phyloP scores from a whole-genome alignment of 1,140 invertebrate species.

The Drosophila funebris region DNA sequence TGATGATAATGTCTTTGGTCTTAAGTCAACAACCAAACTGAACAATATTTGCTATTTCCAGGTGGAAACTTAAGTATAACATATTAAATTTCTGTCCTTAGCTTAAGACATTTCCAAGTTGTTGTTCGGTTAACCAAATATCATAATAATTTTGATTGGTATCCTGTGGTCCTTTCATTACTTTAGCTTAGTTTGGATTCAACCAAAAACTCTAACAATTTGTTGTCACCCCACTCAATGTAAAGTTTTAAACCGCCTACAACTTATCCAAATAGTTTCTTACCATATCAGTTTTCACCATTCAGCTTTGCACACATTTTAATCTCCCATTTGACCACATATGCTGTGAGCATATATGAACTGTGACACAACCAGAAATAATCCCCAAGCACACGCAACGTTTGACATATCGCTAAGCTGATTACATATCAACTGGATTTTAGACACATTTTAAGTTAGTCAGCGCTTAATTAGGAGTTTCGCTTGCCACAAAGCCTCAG shows the following conservation, averaged over 20 bases:
- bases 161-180: background rate
- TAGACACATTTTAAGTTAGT: background rate
- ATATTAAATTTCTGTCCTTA: background rate
- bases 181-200: background rate
- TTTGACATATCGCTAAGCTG: constrained; percentile 26
- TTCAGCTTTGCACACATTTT: background rate
- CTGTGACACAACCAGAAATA: constrained; percentile 7
- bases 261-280: background rate
- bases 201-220: background rate
- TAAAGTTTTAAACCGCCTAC: background rate
- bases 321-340: background rate
- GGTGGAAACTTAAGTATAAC: background rate
- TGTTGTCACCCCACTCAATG: background rate
- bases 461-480: constrained; percentile 17
- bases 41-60: constrained; percentile 6
- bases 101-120: background rate
- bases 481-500: background rate
- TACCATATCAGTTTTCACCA: constrained; percentile 4
- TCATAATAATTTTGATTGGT: constrained; percentile 11
- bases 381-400: constrained; percentile 2
- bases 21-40: constrained; percentile 6
- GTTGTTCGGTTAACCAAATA: constrained; percentile 12
- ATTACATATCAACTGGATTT: constrained; percentile 21
- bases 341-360: background rate
- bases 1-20: constrained; percentile 47